Evolutionary conservation across 2,888 invertebrate species (phyloP), one percentile per base, ranked within the genome.

Genomic region (Acleris holmiana): DNA sequence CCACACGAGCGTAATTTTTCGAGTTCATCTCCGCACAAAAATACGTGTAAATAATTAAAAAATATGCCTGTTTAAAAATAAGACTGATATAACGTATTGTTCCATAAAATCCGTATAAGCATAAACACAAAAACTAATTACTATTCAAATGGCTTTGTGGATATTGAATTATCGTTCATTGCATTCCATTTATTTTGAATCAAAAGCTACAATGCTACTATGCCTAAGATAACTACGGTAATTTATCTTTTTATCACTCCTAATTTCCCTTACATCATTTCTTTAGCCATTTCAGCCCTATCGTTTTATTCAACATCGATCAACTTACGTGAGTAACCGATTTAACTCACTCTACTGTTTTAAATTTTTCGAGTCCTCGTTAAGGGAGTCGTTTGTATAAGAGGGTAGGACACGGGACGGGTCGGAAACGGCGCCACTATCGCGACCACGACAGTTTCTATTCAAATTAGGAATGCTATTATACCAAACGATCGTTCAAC

Each of bases 361-460:
- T 71, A 73, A 82, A 85, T 86, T 84, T 84, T 84, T 84, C 71
- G 74, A 70, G 70, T 80, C 76, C 79, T 85, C 79, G 82, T 83
- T 82, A 83, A 73, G 82, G 80, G 76, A 70, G 66, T 61, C 61
- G 66, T 61, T 66, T 61, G 58, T 61, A 54, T 61, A 66, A 66
- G 73, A 74, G 77, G 78, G 75, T 75, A 76, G 75, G 83, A 78
- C 80, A 80, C 77, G 77, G 71, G 78, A 79, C 80, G 82, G 77
- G 80, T 79, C 84, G 86, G 85, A 86, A 86, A 79, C 79, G 79
- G 70, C 73, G 75, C 76, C 71, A 79, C 83, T 84, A 85, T 83
- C 83, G 83, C 77, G 73, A 74, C 70, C 76, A 76, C 83, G 86
- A 86, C 87, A 83, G 80, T 87, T 86, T 85, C 85, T 85, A 87